phyloP scores from a whole-genome alignment of 2,888 invertebrate genomes.

The Digitonthophagus gazella region DNA sequence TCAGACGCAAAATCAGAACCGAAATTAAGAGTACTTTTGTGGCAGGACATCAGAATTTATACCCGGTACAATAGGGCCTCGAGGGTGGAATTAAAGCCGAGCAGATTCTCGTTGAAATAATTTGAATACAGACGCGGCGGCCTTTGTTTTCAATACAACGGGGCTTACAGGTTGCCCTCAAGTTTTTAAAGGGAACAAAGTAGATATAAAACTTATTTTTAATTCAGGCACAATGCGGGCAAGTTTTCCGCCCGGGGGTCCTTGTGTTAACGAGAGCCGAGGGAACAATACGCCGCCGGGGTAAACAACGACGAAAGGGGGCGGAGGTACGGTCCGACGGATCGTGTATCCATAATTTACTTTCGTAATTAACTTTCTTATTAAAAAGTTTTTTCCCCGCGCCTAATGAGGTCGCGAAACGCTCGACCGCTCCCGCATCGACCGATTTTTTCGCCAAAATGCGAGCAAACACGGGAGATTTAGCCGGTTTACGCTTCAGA shows the following conservation, averaged over 20 bases:
- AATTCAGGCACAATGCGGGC: neutral
- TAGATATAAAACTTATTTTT: neutral
- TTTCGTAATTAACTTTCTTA: conserved; percentile 15
- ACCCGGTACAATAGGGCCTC: neutral
- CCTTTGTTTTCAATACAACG: neutral
- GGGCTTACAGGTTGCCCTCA: neutral
- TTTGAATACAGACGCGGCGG: neutral
- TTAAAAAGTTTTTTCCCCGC: conserved; percentile 9
- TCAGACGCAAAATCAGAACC: neutral
- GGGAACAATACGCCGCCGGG: neutral
- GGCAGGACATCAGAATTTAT: neutral
- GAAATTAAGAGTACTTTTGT: neutral
- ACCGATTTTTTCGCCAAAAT: neutral
- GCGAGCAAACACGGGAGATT: neutral
- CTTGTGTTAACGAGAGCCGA: neutral
- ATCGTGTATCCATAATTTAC: conserved; percentile 14
- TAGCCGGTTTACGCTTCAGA: neutral
- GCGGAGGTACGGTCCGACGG: neutral
- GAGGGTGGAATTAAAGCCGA: neutral
- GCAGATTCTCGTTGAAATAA: neutral
- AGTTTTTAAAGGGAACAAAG: neutral
- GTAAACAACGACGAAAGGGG: neutral
- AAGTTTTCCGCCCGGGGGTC: neutral
- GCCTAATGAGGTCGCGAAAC: neutral
- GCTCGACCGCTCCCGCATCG: neutral